A percentile compares a stretch with the other conserved stretches of the same genome.
These are phyloP conservation scores for Protobothrops flavoviridis DNA, from an alignment of 2,113 vertebrate species.

Conservation along the genomic window DNA sequence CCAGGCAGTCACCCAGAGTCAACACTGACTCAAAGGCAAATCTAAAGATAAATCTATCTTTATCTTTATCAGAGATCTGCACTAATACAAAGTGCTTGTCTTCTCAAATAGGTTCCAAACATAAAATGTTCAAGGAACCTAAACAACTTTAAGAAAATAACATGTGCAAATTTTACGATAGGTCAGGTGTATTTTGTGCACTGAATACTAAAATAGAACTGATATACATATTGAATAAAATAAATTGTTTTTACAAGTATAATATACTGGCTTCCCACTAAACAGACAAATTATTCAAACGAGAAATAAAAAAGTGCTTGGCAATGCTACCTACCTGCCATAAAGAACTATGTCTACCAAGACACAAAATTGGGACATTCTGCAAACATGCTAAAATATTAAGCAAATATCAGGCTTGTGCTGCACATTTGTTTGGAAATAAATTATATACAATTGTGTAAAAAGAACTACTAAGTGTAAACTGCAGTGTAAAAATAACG, in stretches of 20 bases:
- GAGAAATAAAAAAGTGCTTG: not conserved
- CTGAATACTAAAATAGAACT: not conserved
- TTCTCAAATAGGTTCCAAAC: not conserved
- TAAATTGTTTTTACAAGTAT: not conserved
- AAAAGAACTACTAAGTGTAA: not conserved
- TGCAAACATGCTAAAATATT: not conserved
- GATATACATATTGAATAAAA: not conserved
- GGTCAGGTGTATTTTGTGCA: not conserved
- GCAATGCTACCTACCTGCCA: not conserved
- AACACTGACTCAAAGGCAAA: not conserved
- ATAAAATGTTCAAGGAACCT: not conserved
- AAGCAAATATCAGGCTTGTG: not conserved
- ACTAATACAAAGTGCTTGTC: not conserved
- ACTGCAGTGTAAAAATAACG: not conserved
- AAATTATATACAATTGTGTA: not conserved
- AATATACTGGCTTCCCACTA: not conserved
- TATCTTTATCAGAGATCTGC: not conserved
- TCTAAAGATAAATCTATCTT: not conserved
- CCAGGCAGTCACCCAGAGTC: not conserved
- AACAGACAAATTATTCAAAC: not conserved
- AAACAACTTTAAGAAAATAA: not conserved
- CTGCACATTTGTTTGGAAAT: not conserved
- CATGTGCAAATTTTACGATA: not conserved
- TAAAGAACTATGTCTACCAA: not conserved
- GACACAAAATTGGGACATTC: not conserved